These are phyloP conservation scores for Gila orcuttii DNA, from an alignment of 2,113 vertebrate genomes.

Conservation along the genomic window DNA sequence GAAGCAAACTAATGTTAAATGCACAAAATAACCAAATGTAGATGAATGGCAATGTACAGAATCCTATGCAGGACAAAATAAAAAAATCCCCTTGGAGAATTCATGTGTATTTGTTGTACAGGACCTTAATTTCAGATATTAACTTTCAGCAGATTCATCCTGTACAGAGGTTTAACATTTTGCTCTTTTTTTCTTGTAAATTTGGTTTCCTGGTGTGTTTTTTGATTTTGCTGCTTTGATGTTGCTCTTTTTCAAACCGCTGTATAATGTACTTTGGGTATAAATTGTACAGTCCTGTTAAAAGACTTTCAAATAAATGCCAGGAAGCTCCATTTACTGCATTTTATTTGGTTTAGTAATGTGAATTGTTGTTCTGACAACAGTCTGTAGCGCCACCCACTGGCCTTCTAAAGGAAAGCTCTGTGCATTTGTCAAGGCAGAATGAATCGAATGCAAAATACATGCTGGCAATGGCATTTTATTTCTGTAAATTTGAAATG, in stretches of 20 bases:
- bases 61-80: constrained; percentile 92
- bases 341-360: not conserved
- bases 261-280: constrained; percentile 88
- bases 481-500: not conserved
- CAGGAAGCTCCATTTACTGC: constrained; percentile 54
- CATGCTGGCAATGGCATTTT: not conserved
- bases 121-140: constrained; percentile 86
- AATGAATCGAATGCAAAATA: not conserved
- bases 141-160: constrained; percentile 88
- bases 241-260: constrained; percentile 89
- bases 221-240: constrained; percentile 90
- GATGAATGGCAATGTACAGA: constrained; percentile 82
- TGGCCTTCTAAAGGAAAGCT: not conserved
- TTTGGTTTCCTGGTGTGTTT: constrained; percentile 81
- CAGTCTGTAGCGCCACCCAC: not conserved
- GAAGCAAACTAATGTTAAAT: constrained; percentile 81
- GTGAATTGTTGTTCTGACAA: not conserved
- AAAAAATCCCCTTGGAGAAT: constrained; percentile 86
- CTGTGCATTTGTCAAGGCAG: not conserved
- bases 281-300: constrained; percentile 84
- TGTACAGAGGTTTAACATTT: constrained; percentile 89
- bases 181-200: constrained; percentile 81
- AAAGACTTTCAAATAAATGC: constrained; percentile 75
- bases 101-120: constrained; percentile 97
- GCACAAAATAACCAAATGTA: constrained; percentile 94